Evolutionary conservation across 2,888 invertebrate species (phyloP).

Genomic region (Hirtodrosophila alboralis): DNA sequence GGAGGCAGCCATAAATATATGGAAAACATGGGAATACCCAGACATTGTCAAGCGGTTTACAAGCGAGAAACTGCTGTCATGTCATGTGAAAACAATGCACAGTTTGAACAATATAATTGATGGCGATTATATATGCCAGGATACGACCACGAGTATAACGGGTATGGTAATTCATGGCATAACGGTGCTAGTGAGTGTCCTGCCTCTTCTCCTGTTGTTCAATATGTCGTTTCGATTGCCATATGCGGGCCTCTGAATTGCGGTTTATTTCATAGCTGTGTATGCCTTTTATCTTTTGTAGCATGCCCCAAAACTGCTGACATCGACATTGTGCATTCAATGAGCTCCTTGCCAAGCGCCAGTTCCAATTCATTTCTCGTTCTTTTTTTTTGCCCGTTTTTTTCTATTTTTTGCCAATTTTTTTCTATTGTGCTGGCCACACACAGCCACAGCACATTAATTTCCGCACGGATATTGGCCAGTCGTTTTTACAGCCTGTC

Average conservation of each 20-base stretch:
- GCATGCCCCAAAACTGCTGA: slow-evolving; percentile 63
- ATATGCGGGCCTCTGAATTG: slow-evolving; percentile 34
- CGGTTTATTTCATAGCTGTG: slow-evolving; percentile 46
- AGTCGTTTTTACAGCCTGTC: slow-evolving; percentile 50
- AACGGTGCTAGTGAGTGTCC: too few relatives aligned
- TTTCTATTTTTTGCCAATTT: slow-evolving; percentile 14
- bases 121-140: slow-evolving; percentile 59
- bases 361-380: slow-evolving; percentile 18
- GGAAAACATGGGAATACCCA: slow-evolving; percentile 8
- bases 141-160: too few relatives aligned
- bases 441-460: slow-evolving; percentile 72
- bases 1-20: slow-evolving; percentile 31
- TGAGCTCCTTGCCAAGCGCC: slow-evolving; percentile 36
- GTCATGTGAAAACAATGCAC: slow-evolving; percentile 54
- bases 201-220: too few relatives aligned
- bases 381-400: slow-evolving; percentile 32
- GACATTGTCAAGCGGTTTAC: slow-evolving; percentile 16
- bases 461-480: slow-evolving; percentile 78
- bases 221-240: slow-evolving; percentile 62
- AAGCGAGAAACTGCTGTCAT: slow-evolving; percentile 35
- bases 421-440: slow-evolving; percentile 31
- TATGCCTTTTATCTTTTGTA: slow-evolving; percentile 58
- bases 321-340: slow-evolving; percentile 55
- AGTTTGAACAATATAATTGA: slow-evolving; percentile 71
- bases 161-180: slow-evolving; percentile 40